A percentile compares a stretch with the other conserved stretches of the same genome.
Conservation (phyloP, 2,888 invertebrate genomes). For the Catocala fraxini region DNA sequence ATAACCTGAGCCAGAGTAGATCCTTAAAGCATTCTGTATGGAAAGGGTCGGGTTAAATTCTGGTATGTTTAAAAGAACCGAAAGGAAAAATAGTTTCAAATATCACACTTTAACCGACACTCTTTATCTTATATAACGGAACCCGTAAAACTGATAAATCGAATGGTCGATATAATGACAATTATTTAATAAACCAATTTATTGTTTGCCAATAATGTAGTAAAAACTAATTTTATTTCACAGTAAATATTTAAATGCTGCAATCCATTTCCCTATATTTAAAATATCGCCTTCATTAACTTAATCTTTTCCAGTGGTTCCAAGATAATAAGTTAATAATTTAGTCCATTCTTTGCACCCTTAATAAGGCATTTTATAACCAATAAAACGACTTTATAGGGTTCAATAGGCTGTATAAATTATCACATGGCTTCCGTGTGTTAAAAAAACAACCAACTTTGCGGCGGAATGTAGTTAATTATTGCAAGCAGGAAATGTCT, state of each 20-base stretch:
- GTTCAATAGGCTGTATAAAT: conserved; percentile 33
- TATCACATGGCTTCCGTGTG: conserved; percentile 38
- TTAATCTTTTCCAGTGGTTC: conserved; percentile 3
- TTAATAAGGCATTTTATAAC: conserved; percentile 31
- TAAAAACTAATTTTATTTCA: neutral
- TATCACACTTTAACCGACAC: no score
- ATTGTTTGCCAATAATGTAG: no score
- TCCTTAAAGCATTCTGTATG: no score
- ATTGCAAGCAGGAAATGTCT: conserved; percentile 51
- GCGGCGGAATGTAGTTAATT: conserved; percentile 38
- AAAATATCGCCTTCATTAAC: neutral
- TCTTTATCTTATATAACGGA: no score
- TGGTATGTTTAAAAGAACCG: no score
- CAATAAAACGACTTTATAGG: conserved; percentile 31
- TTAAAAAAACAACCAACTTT: conserved; percentile 31
- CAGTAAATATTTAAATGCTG: neutral
- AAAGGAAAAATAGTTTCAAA: no score
- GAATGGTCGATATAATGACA: no score
- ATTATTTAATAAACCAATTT: no score
- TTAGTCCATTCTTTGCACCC: conserved; percentile 7
- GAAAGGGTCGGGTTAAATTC: no score
- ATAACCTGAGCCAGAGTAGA: no score
- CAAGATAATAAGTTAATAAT: conserved; percentile 11
- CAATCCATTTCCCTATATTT: neutral
- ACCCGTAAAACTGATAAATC: no score